These are phyloP conservation scores for Siniperca knerii DNA, from an alignment of 2,113 vertebrate genomes.

Conservation along the genomic window DNA sequence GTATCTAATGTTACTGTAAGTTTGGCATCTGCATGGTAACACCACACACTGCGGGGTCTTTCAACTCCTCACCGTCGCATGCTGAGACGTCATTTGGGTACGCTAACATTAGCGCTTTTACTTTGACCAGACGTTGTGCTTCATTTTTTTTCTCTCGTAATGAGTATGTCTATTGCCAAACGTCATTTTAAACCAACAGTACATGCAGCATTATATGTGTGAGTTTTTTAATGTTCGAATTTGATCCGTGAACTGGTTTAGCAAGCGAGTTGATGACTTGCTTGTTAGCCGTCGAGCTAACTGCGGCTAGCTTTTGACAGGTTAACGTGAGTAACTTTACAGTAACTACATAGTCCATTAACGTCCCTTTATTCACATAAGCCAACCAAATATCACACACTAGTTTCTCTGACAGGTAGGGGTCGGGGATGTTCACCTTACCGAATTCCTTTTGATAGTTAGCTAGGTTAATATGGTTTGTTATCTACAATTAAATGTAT, in stretches of 20 bases:
- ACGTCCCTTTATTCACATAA: background rate
- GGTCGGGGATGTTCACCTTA: too few species aligned
- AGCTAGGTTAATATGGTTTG: background rate
- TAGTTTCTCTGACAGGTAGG: background rate
- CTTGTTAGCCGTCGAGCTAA: conserved; percentile 18
- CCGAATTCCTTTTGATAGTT: background rate
- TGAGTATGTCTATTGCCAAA: background rate
- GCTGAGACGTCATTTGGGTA: background rate
- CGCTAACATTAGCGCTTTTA: background rate
- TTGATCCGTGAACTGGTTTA: background rate
- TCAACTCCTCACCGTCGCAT: conserved; percentile 13
- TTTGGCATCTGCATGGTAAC: background rate
- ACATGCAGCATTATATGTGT: too few species aligned
- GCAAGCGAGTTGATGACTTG: background rate
- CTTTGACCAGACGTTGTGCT: background rate
- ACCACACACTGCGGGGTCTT: background rate
- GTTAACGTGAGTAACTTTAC: background rate
- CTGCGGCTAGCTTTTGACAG: conserved; percentile 3
- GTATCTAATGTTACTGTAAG: too few species aligned
- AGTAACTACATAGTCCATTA: background rate
- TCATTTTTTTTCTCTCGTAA: background rate
- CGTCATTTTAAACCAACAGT: background rate
- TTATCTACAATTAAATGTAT: background rate
- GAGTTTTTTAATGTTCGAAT: background rate
- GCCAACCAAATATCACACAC: background rate